A percentile compares a stretch with the other conserved stretches of the same genome.
These are phyloP conservation scores for Atractosteus spatula DNA, from an alignment of 2,113 vertebrate species.

Conservation along the genomic window DNA sequence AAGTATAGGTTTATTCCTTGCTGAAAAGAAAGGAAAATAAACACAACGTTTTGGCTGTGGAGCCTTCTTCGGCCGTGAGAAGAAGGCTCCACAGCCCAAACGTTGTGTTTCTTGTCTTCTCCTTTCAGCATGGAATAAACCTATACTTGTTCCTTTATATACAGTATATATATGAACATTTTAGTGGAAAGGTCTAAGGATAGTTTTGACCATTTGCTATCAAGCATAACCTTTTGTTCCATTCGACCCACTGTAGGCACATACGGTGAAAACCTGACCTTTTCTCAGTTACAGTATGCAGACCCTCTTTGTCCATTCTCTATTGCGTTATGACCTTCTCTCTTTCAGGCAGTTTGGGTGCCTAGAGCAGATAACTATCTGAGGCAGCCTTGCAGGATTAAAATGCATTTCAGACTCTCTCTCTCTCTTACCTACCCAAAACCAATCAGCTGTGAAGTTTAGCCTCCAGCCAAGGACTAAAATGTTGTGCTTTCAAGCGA, in stretches of 20 bases:
- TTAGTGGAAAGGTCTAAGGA: background rate
- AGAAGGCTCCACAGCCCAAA: too few species aligned
- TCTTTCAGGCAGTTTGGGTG: slow-evolving; percentile 40
- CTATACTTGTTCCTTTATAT: too few species aligned
- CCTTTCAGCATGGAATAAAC: too few species aligned
- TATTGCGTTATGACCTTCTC: slow-evolving; percentile 46
- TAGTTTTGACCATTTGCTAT: background rate
- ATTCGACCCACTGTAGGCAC: background rate
- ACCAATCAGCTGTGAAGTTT: slow-evolving; percentile 5
- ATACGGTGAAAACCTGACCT: slow-evolving; percentile 19
- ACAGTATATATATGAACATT: too few species aligned
- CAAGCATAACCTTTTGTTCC: background rate
- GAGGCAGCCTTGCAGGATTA: slow-evolving; percentile 29
- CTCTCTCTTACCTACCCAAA: slow-evolving; percentile 10
- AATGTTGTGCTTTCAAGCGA: background rate
- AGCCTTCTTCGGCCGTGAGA: too few species aligned
- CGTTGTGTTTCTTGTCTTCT: too few species aligned
- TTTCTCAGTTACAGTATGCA: slow-evolving; percentile 30
- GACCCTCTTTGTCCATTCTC: slow-evolving; percentile 42
- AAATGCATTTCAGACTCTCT: slow-evolving; percentile 6
- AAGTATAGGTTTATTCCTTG: too few species aligned
- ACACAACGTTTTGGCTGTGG: too few species aligned
- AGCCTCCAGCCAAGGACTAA: background rate
- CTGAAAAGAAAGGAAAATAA: too few species aligned
- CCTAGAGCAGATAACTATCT: slow-evolving; percentile 43